These are phyloP conservation scores for Jaculus jaculus DNA, from an alignment of 2,113 vertebrate genomes.

Conservation along the genomic window DNA sequence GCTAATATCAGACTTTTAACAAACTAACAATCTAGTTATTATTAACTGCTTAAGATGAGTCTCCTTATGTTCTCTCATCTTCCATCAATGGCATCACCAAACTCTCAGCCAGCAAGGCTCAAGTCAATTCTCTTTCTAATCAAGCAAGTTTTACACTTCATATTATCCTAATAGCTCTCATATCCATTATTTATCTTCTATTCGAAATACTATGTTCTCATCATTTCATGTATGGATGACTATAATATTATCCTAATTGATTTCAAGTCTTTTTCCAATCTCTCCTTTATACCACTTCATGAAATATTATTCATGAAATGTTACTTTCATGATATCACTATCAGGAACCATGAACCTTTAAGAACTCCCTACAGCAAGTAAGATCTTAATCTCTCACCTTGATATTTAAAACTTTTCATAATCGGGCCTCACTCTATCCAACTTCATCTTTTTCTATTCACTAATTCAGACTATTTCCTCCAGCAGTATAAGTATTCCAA, in stretches of 20 bases:
- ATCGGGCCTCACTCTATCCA: conserved; percentile 16
- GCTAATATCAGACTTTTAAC: conserved; percentile 33
- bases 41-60: conserved; percentile 36
- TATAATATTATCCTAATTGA: conserved; percentile 2
- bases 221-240: conserved; percentile 5
- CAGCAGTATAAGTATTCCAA: not conserved
- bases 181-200: conserved; percentile 35
- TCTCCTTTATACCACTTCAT: conserved; percentile 25
- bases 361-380: not conserved
- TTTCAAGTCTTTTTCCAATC: conserved; percentile 45
- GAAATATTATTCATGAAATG: conserved; percentile 52
- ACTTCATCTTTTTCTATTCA: conserved; percentile 37
- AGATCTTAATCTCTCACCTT: conserved; percentile 21
- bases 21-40: conserved; percentile 37
- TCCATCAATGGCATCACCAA: not conserved
- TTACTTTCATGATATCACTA: conserved; percentile 19
- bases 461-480: conserved; percentile 41
- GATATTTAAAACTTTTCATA: conserved; percentile 25
- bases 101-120: not conserved
- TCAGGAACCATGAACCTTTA: conserved; percentile 20
- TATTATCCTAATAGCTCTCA: not conserved
- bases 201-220: conserved; percentile 8
- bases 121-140: conserved; percentile 45
- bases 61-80: conserved; percentile 25
- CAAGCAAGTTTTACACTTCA: conserved; percentile 15